A percentile compares a stretch with the other conserved stretches of the same genome.
These are phyloP conservation scores for Polyploca ridens DNA, from an alignment of 2,888 invertebrate genomes.

Conservation along the genomic window DNA sequence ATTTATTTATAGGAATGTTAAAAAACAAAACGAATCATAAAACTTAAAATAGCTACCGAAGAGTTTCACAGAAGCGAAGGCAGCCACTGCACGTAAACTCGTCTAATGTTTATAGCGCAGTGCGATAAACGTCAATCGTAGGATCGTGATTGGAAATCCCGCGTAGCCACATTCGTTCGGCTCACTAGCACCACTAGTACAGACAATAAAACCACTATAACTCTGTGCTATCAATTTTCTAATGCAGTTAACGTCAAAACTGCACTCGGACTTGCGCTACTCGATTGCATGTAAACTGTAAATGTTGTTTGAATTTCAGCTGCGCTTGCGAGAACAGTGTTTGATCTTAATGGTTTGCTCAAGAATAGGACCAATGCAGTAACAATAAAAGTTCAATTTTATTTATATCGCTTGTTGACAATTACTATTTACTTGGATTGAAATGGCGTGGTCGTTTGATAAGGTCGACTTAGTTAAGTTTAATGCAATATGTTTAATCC, in stretches of 20 bases:
- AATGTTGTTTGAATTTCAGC: conserved; percentile 15
- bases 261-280: conserved; percentile 38
- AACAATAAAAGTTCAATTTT: conserved; percentile 2
- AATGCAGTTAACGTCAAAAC: conserved; percentile 63
- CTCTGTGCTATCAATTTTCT: conserved; percentile 61
- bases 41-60: conserved; percentile 13
- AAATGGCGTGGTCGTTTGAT: not conserved
- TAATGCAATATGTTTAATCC: not conserved
- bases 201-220: conserved; percentile 56
- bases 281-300: conserved; percentile 24
- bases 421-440: not conserved
- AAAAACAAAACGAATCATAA: conserved; percentile 32
- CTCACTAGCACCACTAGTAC: conserved; percentile 7
- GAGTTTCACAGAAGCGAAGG: not conserved
- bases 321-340: not conserved
- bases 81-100: conserved; percentile 11
- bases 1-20: not conserved
- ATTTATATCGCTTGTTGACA: not conserved
- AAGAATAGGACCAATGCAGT: not conserved
- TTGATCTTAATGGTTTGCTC: conserved; percentile 7
- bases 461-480: not conserved
- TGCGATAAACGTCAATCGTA: conserved; percentile 50
- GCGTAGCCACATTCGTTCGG: conserved; percentile 21
- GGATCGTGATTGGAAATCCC: conserved; percentile 40
- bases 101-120: conserved; percentile 41